Base-by-base conservation (phyloP, 1,140 invertebrate genomes). In the Tribolium castaneum region DNA sequence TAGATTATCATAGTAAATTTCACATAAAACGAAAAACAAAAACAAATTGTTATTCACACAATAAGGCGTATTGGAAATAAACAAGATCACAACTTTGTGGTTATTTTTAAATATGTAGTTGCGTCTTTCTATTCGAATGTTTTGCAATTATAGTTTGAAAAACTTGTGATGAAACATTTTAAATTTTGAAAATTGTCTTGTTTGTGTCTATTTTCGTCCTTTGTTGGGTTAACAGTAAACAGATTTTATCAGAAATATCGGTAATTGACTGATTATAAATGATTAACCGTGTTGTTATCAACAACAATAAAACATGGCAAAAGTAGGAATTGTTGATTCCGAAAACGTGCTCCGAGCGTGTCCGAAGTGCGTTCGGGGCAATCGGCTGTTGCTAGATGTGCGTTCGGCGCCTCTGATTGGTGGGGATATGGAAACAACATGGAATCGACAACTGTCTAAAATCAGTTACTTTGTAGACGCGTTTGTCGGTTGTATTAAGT, bases 401-500 rank as follows among this genome's bases (percentile, higher is more conserved):
- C 50, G 50, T 19, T 52, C 10, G 14, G 9, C n/a, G 3, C 39
- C 51, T 72, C 6, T 50, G 16, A 39, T 13, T 75, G 72, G 72
- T 59, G 52, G 72, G 72, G 72, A 13, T 13, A 59, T 35, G 10
- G 51, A 75, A 56, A 39, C 51, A 75, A 75, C 72, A 75, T 75
- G 72, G 72, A 75, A 56, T 56, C 72, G 35, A 56, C n/a, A 56
- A 59, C 30, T 54, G 50, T 56, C 34, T 45, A 52, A 30, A 52
- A 56, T 56, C 75, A 76, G 75, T 76, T 76, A 50, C 35, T 76
- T 62, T 66, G 25, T 62, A 51, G 49, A 70, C 62, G 76, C 70
- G 71, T 70, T 52, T 75, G 59, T 52, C 50, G 50, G 76, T 77
- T 77, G 14, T 75, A 52, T 78, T 78, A 51, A 75, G 10, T 74